phyloP scores from a whole-genome alignment of 2,888 invertebrate genomes.

The Camponotus fellah region DNA sequence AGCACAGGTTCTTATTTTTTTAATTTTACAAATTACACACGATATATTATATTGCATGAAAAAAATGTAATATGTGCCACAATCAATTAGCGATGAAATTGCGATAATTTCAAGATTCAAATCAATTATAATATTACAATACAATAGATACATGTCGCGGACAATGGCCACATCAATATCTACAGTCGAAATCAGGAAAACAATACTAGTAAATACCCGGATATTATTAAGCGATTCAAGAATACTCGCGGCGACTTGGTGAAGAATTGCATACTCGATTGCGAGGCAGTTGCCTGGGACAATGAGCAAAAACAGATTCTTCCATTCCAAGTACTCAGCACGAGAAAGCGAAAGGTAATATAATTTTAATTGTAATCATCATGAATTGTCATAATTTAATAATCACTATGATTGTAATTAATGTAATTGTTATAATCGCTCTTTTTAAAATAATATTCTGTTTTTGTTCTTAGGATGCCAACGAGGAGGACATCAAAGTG shows the following conservation, averaged over 20 bases:
- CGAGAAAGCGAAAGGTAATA: constrained; percentile 96
- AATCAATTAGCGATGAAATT: neutral
- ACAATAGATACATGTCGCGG: constrained; percentile 90
- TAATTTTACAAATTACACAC: neutral
- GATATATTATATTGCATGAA: neutral
- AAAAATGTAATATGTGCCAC: neutral
- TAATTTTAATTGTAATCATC: neutral
- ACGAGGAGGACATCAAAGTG: constrained; percentile 92
- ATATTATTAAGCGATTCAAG: constrained; percentile 92
- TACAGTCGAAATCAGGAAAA: constrained; percentile 99
- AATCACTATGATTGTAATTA: constrained; percentile 2
- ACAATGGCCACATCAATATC: constrained; percentile 91
- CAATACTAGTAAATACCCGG: constrained; percentile 98
- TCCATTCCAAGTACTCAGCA: constrained; percentile 98
- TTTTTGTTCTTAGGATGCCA: constrained; percentile 88
- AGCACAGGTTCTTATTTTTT: constrained; percentile 91
- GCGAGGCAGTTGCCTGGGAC: constrained; percentile 99
- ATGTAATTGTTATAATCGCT: neutral
- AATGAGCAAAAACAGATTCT: constrained; percentile 94
- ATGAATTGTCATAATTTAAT: neutral
- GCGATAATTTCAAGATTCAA: constrained; percentile 3
- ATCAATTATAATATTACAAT: neutral
- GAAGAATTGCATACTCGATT: constrained; percentile 95
- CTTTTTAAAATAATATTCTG: neutral
- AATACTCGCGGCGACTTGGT: constrained; percentile 88